Evolutionary conservation across 2,113 vertebrate species (phyloP).

Genomic region (Chionis minor): DNA sequence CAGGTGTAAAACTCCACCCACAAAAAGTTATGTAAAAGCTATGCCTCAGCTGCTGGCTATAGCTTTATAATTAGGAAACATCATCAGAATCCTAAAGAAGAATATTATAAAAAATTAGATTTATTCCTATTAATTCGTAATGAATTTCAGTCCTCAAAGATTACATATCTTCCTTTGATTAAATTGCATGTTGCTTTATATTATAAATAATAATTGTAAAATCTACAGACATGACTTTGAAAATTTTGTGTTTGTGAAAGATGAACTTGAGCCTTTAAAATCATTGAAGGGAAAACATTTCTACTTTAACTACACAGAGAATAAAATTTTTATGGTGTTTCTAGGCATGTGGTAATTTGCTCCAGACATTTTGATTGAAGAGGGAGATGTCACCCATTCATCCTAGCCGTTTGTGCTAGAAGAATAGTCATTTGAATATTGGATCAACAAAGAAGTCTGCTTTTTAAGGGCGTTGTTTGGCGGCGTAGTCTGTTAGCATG

Average conservation of each 20-base stretch:
- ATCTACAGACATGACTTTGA: neutral
- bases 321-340: neutral
- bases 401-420: neutral
- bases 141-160: neutral
- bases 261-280: neutral
- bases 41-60: neutral
- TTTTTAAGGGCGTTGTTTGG: neutral
- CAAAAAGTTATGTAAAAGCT: neutral
- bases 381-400: neutral
- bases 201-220: neutral
- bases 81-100: neutral
- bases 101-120: neutral
- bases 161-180: neutral
- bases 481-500: neutral
- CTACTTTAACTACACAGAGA: neutral
- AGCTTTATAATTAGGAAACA: neutral
- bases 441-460: neutral
- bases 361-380: neutral
- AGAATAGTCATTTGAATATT: neutral
- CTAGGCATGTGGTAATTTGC: neutral
- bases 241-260: neutral
- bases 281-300: neutral
- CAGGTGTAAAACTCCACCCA: neutral
- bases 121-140: neutral
- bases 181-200: neutral